phyloP scores from a whole-genome alignment of 2,888 invertebrate species.

The Pemphredon lugubris region DNA sequence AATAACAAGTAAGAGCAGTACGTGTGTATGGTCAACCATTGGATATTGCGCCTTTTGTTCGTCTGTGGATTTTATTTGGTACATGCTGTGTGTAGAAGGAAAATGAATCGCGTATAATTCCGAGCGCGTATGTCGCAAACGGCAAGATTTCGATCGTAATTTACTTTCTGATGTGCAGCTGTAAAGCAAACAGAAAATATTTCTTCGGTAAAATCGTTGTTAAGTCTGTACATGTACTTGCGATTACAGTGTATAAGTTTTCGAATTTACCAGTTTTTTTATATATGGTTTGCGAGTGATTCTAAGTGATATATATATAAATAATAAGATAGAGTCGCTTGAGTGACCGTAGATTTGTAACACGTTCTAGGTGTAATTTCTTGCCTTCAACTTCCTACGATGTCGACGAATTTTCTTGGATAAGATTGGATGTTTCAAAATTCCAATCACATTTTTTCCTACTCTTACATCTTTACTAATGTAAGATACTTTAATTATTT shows the following conservation, averaged over 20 bases:
- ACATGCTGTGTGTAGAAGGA: background rate
- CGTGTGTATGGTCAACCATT: conserved; percentile 12
- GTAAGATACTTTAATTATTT: no score
- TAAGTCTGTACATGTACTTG: no score
- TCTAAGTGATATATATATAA: conserved; percentile 13
- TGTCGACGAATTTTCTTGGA: conserved; percentile 23
- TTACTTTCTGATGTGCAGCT: conserved; percentile 38
- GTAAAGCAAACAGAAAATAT: conserved; percentile 10
- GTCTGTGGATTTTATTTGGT: conserved; percentile 2
- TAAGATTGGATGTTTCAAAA: conserved; percentile 5
- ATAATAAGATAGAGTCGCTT: conserved; percentile 22
- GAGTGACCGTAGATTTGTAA: conserved; percentile 14
- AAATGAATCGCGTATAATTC: conserved; percentile 2
- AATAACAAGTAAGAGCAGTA: conserved; percentile 21
- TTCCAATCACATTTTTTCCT: background rate
- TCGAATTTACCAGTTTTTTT: conserved; percentile 25
- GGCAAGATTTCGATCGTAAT: conserved; percentile 23
- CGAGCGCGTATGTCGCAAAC: conserved; percentile 31
- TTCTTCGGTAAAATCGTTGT: no score
- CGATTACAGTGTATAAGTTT: background rate
- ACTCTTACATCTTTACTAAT: background rate
- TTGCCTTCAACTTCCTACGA: conserved; percentile 25
- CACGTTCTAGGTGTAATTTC: conserved; percentile 23
- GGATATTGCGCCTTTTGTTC: conserved; percentile 9
- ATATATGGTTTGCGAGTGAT: conserved; percentile 21